phyloP scores from a whole-genome alignment of 2,888 invertebrate species.

The Nezara viridula region DNA sequence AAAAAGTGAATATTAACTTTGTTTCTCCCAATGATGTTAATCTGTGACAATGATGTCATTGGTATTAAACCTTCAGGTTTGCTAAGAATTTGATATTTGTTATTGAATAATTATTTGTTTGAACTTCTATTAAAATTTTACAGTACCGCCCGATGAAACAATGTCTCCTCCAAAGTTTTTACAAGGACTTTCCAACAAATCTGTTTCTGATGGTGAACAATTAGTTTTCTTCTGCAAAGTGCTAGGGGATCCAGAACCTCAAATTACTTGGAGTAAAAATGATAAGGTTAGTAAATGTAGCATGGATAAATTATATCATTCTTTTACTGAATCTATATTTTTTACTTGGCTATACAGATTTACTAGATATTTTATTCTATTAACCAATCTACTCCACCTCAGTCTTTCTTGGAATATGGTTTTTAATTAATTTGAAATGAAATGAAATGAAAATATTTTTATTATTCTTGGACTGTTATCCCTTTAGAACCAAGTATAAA shows the following conservation, averaged over 20 bases:
- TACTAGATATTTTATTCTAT: background rate
- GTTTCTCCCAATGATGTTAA: too few species aligned
- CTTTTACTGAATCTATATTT: background rate
- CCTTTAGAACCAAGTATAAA: too few species aligned
- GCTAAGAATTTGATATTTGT: too few species aligned
- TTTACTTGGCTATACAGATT: background rate
- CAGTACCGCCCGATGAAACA: slow-evolving; percentile 89
- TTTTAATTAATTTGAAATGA: too few species aligned
- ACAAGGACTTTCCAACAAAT: slow-evolving; percentile 80
- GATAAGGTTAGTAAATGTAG: slow-evolving; percentile 73
- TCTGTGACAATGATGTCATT: too few species aligned
- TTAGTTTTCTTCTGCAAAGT: slow-evolving; percentile 86
- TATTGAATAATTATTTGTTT: background rate
- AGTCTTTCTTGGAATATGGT: background rate
- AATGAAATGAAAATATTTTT: too few species aligned
- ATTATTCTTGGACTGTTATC: too few species aligned
- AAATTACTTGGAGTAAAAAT: slow-evolving; percentile 91
- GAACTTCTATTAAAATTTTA: slow-evolving; percentile 63
- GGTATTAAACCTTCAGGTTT: too few species aligned
- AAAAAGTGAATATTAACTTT: too few species aligned
- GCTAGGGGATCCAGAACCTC: slow-evolving; percentile 93
- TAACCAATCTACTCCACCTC: background rate
- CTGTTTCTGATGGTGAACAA: slow-evolving; percentile 90
- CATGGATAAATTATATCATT: background rate
- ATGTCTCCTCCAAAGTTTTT: slow-evolving; percentile 91